Conservation (phyloP, 2,797 vertebrate genomes). For the Brachyrhaphis roseni region DNA sequence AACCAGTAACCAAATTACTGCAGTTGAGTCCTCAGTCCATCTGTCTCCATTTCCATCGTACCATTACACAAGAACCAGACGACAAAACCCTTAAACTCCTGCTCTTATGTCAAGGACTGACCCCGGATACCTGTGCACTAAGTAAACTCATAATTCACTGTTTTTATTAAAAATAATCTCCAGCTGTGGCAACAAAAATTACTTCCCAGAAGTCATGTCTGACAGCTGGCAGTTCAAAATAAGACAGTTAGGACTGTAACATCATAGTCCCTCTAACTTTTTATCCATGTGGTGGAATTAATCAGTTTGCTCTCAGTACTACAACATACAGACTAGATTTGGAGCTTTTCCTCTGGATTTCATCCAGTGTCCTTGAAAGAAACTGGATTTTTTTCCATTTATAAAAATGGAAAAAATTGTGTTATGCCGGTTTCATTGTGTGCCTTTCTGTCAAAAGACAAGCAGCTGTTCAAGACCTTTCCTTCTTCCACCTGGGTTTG, state of each 20-base stretch:
- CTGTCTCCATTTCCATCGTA: background rate
- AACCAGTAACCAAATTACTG: background rate
- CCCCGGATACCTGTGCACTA: background rate
- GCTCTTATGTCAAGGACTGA: background rate
- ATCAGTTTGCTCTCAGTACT: background rate
- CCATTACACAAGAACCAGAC: background rate
- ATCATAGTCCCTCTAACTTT: background rate
- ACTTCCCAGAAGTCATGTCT: conserved; percentile 61
- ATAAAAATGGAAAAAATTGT: background rate
- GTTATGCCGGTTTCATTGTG: background rate
- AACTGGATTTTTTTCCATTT: too few relatives aligned
- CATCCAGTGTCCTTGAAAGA: too few relatives aligned
- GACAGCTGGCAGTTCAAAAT: conserved; percentile 48
- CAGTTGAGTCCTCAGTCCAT: background rate
- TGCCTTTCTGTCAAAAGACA: background rate
- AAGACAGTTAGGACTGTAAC: conserved; percentile 37
- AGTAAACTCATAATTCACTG: conserved; percentile 10
- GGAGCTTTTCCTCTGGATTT: background rate
- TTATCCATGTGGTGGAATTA: background rate
- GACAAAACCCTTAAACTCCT: background rate
- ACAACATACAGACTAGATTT: background rate
- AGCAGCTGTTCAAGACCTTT: background rate
- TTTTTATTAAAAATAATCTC: conserved; percentile 72
- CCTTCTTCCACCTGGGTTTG: background rate
- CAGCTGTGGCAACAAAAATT: conserved; percentile 61